A percentile compares a stretch with the other conserved stretches of the same genome.
Conservation (phyloP, 2,113 vertebrate genomes). For the Phodopus roborovskii region DNA sequence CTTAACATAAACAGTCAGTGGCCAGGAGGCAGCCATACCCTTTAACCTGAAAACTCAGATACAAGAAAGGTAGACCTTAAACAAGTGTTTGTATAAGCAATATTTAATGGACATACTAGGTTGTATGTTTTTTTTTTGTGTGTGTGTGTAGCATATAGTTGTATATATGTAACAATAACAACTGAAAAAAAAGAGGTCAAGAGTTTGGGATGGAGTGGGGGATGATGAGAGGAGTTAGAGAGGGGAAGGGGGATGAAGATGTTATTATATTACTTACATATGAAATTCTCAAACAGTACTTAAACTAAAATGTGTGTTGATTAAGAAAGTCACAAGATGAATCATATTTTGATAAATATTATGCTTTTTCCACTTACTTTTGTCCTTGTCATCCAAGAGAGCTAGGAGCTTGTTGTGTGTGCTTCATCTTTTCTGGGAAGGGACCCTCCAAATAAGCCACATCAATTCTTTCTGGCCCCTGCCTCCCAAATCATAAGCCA, state of each 20-base stretch:
- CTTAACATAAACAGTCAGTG: background rate
- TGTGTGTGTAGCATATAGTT: background rate
- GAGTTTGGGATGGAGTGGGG: background rate
- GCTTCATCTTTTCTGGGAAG: background rate
- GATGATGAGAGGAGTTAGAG: background rate
- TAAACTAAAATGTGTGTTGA: background rate
- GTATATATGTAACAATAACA: background rate
- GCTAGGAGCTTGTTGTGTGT: background rate
- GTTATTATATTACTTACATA: background rate
- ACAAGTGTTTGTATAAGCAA: too few relatives aligned
- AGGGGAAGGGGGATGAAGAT: background rate
- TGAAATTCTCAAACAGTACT: background rate
- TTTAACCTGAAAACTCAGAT: background rate
- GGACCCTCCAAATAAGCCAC: background rate
- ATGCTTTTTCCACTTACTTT: background rate
- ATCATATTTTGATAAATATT: background rate
- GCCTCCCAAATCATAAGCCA: conserved; percentile 20
- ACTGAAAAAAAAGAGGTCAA: background rate
- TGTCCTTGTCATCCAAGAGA: background rate
- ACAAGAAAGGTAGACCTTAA: background rate
- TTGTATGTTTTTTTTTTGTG: background rate
- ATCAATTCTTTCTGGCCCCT: background rate
- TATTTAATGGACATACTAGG: background rate
- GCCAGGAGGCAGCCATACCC: background rate
- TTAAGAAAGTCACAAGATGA: background rate